phyloP scores from a whole-genome alignment of 1,140 invertebrate species.

The Belonocnema kinseyi region DNA sequence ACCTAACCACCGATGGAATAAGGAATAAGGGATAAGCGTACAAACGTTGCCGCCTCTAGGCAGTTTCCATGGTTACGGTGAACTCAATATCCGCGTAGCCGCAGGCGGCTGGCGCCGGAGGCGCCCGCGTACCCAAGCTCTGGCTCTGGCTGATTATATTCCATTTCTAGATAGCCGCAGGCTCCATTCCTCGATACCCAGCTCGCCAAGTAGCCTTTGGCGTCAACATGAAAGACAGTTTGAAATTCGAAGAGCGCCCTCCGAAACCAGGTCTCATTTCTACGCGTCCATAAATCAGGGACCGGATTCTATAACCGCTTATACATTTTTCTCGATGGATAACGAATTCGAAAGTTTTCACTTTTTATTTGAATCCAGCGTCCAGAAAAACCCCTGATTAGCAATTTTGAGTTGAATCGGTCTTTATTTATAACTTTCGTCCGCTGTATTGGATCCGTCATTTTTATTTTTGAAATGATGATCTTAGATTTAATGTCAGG shows the following conservation, averaged over 20 bases:
- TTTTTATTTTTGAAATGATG: too few species aligned
- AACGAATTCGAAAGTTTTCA: too few species aligned
- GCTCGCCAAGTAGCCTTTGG: constrained; percentile 66
- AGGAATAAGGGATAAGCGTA: constrained; percentile 71
- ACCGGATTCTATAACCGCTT: too few species aligned
- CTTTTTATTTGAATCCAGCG: too few species aligned
- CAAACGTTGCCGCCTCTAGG: constrained; percentile 71
- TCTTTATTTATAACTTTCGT: too few species aligned
- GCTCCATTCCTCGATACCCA: constrained; percentile 64
- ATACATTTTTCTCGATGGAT: too few species aligned
- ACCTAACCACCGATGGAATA: constrained; percentile 55
- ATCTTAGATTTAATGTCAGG: too few species aligned
- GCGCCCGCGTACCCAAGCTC: constrained; percentile 67
- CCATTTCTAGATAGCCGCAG: constrained; percentile 71
- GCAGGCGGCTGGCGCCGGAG: constrained; percentile 58
- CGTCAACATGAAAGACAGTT: constrained; percentile 67
- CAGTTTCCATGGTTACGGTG: constrained; percentile 77
- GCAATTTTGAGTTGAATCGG: too few species aligned
- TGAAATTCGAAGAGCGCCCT: constrained; percentile 68
- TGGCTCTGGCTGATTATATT: constrained; percentile 72
- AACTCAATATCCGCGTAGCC: constrained; percentile 78
- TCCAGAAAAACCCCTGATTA: too few species aligned
- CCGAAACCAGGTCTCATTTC: constrained; percentile 39
- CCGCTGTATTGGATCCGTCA: too few species aligned
- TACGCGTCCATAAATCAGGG: constrained; percentile 32